Percentiles rank a stretch among this genome's conserved stretches.
These are phyloP conservation scores for Crossaster papposus DNA, from an alignment of 53 echinoderm and acorn worm genomes.

Conservation along the genomic window DNA sequence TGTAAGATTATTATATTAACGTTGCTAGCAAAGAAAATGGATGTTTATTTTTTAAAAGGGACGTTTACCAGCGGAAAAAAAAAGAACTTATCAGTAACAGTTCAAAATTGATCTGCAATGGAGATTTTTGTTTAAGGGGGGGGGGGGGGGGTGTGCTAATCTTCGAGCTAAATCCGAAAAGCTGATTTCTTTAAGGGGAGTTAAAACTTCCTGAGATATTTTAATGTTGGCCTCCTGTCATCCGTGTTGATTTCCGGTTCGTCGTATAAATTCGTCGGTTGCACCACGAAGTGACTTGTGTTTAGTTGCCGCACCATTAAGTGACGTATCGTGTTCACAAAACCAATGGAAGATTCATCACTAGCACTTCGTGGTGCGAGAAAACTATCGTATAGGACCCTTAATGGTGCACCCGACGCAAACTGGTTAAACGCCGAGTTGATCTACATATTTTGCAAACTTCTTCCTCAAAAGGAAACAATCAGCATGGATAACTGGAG, in stretches of 20 bases:
- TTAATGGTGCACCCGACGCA: too few species aligned
- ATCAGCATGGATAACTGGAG: neutral
- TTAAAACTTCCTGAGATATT: too few species aligned
- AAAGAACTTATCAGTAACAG: neutral
- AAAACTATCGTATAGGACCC: too few species aligned
- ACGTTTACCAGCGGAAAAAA: neutral
- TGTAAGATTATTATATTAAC: neutral
- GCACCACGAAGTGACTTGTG: too few species aligned
- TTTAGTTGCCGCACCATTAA: too few species aligned
- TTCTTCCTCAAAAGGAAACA: neutral
- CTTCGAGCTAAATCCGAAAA: neutral
- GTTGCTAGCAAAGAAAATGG: constrained; percentile 3
- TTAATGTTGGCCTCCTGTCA: too few species aligned
- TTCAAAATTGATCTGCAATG: neutral
- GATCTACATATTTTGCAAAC: neutral
- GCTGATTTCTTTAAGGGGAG: too few species aligned
- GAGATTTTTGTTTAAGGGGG: neutral
- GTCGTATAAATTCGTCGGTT: too few species aligned
- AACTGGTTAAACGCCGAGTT: too few species aligned
- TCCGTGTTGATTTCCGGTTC: too few species aligned
- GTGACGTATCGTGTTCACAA: too few species aligned
- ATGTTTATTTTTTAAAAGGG: neutral
- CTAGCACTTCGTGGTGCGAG: too few species aligned
- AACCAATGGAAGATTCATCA: neutral
- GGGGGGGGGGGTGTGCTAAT: neutral